These are phyloP conservation scores for Amiota communis DNA, from an alignment of 2,888 invertebrate genomes.

Conservation along the genomic window DNA sequence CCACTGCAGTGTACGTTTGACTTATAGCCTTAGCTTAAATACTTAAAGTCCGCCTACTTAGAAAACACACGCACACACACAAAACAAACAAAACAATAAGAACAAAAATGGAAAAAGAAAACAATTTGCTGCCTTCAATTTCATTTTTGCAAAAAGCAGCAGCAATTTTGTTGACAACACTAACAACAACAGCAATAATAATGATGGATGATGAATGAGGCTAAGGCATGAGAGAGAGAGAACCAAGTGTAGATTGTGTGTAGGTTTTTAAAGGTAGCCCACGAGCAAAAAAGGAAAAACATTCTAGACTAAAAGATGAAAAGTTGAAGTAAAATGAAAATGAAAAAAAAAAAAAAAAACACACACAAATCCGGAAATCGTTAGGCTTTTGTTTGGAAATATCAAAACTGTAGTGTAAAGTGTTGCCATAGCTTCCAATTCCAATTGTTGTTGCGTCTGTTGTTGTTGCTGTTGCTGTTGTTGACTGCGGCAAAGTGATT, in stretches of 20 bases:
- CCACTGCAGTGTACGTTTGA: conserved; percentile 33
- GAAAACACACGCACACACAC: conserved; percentile 26
- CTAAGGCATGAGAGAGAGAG: not conserved
- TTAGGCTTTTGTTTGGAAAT: conserved; percentile 64
- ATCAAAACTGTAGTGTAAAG: conserved; percentile 54
- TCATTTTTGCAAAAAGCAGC: conserved; percentile 17
- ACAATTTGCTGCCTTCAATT: conserved; percentile 56
- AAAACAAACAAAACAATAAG: too few relatives aligned
- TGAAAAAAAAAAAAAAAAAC: conserved; percentile 5
- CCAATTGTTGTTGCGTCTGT: not conserved
- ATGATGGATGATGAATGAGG: conserved; percentile 58
- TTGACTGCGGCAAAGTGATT: conserved; percentile 53
- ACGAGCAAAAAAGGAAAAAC: conserved; percentile 10
- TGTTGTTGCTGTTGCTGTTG: not conserved
- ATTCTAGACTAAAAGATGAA: conserved; percentile 20
- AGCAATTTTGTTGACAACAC: conserved; percentile 46
- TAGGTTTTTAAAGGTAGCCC: conserved; percentile 32
- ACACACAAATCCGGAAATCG: conserved; percentile 46
- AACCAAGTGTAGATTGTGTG: conserved; percentile 58
- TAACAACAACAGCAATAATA: conserved; percentile 25
- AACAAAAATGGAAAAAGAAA: conserved; percentile 42
- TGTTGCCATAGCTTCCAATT: not conserved
- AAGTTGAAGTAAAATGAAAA: conserved; percentile 32
- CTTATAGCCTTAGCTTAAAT: conserved; percentile 60
- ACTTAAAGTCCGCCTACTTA: conserved; percentile 49